These are phyloP conservation scores for Helobdella robusta DNA, from an alignment of 2,888 invertebrate genomes.

Conservation along the genomic window DNA sequence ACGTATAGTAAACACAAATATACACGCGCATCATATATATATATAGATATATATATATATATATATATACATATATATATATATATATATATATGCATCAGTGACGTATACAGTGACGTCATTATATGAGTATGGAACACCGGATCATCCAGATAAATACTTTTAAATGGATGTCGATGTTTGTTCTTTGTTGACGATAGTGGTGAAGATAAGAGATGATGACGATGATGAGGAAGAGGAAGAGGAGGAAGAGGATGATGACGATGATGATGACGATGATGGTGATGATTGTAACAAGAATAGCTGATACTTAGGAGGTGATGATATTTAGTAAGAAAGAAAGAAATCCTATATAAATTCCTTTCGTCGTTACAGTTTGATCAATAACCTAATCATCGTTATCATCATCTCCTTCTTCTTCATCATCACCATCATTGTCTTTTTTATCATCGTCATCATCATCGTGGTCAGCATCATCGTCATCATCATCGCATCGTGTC, in stretches of 20 bases:
- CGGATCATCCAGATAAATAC: too few relatives aligned
- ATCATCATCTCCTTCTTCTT: not conserved
- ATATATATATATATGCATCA: not conserved
- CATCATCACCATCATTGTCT: not conserved
- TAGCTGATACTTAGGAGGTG: not conserved
- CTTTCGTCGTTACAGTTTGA: too few relatives aligned
- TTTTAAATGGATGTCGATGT: too few relatives aligned
- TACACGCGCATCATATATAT: conserved; percentile 6
- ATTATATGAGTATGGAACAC: too few relatives aligned
- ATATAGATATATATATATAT: too few relatives aligned
- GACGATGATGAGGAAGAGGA: too few relatives aligned
- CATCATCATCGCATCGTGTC: conserved; percentile 37
- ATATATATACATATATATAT: not conserved
- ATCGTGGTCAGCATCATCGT: conserved; percentile 2
- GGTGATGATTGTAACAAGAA: not conserved
- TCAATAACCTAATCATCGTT: not conserved
- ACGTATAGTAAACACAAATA: not conserved
- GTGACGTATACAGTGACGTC: conserved; percentile 15
- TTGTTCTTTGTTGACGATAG: not conserved
- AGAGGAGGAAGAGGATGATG: not conserved
- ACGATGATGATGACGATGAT: not conserved
- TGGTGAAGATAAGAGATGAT: not conserved
- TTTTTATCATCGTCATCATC: not conserved
- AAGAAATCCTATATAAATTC: too few relatives aligned
- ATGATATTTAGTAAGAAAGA: too few relatives aligned